phyloP scores from a whole-genome alignment of 1,140 invertebrate genomes.

The Globodera ellingtonae region DNA sequence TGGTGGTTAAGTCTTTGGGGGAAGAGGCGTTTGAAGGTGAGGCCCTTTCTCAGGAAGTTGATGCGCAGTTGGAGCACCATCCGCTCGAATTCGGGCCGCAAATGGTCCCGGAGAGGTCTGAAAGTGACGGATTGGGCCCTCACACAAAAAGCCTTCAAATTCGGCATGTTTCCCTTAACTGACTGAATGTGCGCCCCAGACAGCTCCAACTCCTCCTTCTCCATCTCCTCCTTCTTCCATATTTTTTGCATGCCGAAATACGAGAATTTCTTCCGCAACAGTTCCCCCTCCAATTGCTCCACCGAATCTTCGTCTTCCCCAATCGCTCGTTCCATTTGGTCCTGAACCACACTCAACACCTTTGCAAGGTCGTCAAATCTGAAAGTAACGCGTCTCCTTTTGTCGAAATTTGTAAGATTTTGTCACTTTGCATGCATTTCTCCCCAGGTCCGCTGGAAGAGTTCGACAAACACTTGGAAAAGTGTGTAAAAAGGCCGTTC shows the following conservation, averaged over 20 bases:
- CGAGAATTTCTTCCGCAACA: constrained; percentile 43
- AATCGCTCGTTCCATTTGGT: constrained; percentile 47
- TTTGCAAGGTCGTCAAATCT: constrained; percentile 20
- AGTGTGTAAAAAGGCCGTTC: constrained; percentile 49
- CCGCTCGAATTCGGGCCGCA: constrained; percentile 48
- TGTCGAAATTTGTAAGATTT: background rate
- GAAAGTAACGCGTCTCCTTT: background rate
- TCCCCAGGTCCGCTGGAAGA: constrained; percentile 55
- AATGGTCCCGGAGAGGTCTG: constrained; percentile 35
- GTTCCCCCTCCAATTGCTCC: constrained; percentile 39
- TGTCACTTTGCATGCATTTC: constrained; percentile 55
- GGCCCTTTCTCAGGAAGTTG: constrained; percentile 49
- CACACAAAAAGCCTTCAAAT: too few species aligned
- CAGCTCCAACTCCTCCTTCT: constrained; percentile 50
- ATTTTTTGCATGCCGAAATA: constrained; percentile 58
- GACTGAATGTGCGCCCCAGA: constrained; percentile 49
- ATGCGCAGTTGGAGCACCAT: constrained; percentile 43
- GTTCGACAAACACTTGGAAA: constrained; percentile 42
- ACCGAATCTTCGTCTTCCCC: constrained; percentile 34
- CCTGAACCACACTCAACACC: constrained; percentile 46
- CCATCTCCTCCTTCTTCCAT: constrained; percentile 49
- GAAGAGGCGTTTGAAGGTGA: constrained; percentile 36
- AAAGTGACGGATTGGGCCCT: background rate
- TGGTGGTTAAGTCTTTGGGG: constrained; percentile 1
- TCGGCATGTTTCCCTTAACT: background rate